Base-by-base conservation (phyloP, 2,113 vertebrate genomes). In the Thoracochromis brauschi region DNA sequence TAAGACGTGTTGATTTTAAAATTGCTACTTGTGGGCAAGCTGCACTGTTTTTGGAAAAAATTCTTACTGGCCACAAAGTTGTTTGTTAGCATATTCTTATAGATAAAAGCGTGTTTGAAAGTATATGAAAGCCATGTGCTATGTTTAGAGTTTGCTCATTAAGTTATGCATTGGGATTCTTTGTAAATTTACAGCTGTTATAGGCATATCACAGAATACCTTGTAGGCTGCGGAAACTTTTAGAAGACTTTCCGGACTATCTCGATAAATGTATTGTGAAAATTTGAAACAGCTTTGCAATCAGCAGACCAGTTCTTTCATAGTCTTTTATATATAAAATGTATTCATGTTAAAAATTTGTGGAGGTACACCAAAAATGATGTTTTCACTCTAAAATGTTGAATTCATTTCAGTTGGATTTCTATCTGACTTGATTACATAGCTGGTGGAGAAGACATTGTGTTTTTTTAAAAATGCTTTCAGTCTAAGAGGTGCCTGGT, bases 21-120 rank as follows among this genome's bases (percentile, higher is more conserved):
- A 84, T 88, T 89, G 47, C 58, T 89, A 60, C 55, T 86, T 92
- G 47, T 65, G 80, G 63, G 82, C 51, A 85, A 90, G 51, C 82
- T 84, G 42, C 24, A 55, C 35, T 35, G 82, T 31, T 89, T 71
- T 86, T 60, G 26, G 11, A 17, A 84, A 78, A 65, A 42, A 24
- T 1, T 54, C 9, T 19, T 26, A 75, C 10, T 80, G 60, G 68
- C 54, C 35, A 47, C 47, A 38, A 12, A 11, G 8, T 11, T 81
- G 51, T 79, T 85, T 3, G 45, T 60, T 78, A 68, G 57, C 53
- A 79, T 51, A 71, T 80, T 81, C 21, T 19, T 13, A 9, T 42
- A 35, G 58, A 60, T 86, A 40, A 85, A 82, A 87, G 42, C 3
- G 3, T 9, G 2, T 79, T 87, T 85, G 24, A 11, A 84, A 21